Evolutionary conservation across 2,888 invertebrate species (phyloP), one percentile per base, ranked within the genome.

Genomic region (Rotaria socialis): DNA sequence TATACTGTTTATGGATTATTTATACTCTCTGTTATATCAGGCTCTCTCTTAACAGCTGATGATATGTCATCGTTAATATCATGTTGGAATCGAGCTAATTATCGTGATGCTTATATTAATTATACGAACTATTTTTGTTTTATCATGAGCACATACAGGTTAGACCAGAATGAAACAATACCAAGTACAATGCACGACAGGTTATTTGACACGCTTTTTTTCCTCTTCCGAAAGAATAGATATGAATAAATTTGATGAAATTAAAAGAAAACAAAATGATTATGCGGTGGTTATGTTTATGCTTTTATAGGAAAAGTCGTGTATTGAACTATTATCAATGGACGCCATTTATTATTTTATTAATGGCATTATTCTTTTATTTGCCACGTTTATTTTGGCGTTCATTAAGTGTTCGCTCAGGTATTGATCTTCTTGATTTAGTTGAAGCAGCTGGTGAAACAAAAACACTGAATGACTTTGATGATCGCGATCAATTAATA

Each of bases 281-380:
- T 75, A 24, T 8, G 3, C 16, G 22, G 22, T 75, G 0, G 4
- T 24, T 75, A 43, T 43, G 19, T 47, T 47, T 43, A 2, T n/a
- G 0, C 7, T 80, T 80, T 41, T n/a, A 50, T 50, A 80, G 80
- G 80, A 80, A 80, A 80, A 22, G 24, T 80, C 47, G 80, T 43
- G 43, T 80, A 47, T 80, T 80, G 11, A 80, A 80, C n/a, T 80
- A 80, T 47, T 80, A 80, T 47, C 80, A 80, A 80, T 80, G 80
- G 80, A 80, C 80, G n/a, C 80, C 80, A 47, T 80, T 80, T 80
- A 80, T 80, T n/a, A 43, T 80, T 11, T 47, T 80, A n/a, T 47
- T 80, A n/a, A 80, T 80, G 80, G 80, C 80, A 24, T 47, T 80
- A 47, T 80, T 80, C n/a, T 80, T 43, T 47, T 80, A 80, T 47